Evolutionary conservation across 1,140 invertebrate species (phyloP).

Genomic region (Notospermus geniculatus): DNA sequence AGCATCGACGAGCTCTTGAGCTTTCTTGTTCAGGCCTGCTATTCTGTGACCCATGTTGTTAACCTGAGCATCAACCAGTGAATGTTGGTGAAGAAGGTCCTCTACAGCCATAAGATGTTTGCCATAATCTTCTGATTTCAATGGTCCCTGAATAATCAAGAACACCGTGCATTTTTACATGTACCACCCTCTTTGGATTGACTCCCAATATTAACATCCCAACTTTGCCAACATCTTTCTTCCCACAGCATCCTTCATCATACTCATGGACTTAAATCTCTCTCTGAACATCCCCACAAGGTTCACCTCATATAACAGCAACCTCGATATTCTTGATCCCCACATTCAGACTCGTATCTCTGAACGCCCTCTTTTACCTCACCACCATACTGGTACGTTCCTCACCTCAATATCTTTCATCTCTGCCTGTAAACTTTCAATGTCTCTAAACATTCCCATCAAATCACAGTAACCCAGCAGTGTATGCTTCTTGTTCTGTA

Average conservation of each 20-base stretch:
- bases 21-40: constrained; percentile 42
- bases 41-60: constrained; percentile 61
- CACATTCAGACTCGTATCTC: too few species aligned
- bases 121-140: constrained; percentile 74
- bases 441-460: constrained; percentile 83
- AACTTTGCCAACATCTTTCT: too few species aligned
- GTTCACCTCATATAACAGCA: too few species aligned
- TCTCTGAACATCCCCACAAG: too few species aligned
- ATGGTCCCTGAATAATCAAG: constrained; percentile 36
- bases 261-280: too few species aligned
- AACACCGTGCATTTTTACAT: too few species aligned
- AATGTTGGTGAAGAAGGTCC: constrained; percentile 89
- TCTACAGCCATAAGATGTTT: constrained; percentile 90
- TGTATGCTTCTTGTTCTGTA: constrained; percentile 81
- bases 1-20: constrained; percentile 54
- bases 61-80: constrained; percentile 81
- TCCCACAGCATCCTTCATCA: too few species aligned
- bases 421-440: constrained; percentile 82
- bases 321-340: too few species aligned
- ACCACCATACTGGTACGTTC: too few species aligned
- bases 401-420: constrained; percentile 75
- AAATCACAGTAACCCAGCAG: constrained; percentile 66
- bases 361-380: too few species aligned
- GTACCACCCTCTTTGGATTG: too few species aligned
- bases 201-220: too few species aligned